Conservation (phyloP, 2,797 vertebrate genomes). For the Brachyrhaphis roseni region DNA sequence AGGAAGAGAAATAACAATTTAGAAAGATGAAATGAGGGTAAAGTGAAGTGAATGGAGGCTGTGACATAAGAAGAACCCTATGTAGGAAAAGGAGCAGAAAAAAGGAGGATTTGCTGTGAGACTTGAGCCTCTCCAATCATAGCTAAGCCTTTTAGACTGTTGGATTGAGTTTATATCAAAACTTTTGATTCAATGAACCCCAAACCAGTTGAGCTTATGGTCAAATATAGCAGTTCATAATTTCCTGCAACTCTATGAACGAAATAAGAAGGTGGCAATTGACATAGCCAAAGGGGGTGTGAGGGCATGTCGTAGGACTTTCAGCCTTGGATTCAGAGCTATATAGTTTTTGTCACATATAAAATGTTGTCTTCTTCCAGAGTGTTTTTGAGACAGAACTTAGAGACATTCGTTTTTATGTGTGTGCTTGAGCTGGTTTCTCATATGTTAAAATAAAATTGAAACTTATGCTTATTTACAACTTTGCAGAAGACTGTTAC, state of each 20-base stretch:
- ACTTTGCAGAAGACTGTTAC: neutral
- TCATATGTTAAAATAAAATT: conserved; percentile 1
- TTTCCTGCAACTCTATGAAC: conserved; percentile 34
- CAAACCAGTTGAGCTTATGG: conserved; percentile 14
- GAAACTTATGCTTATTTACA: neutral
- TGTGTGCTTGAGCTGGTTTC: neutral
- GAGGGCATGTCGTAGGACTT: conserved; percentile 20
- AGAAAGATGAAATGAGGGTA: conserved; percentile 16
- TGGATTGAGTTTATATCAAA: conserved; percentile 47
- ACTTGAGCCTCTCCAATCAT: conserved; percentile 62
- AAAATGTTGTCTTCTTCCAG: neutral
- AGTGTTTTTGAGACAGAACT: neutral
- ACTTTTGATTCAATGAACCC: conserved; percentile 50
- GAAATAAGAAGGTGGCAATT: conserved; percentile 30
- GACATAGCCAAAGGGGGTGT: neutral
- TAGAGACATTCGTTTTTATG: neutral
- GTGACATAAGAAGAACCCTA: conserved; percentile 34
- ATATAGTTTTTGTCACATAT: conserved; percentile 4
- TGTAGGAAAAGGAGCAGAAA: conserved; percentile 44
- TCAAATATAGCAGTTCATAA: conserved; percentile 3
- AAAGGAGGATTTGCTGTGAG: conserved; percentile 60
- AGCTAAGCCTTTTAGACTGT: conserved; percentile 46
- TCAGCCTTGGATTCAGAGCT: conserved; percentile 13
- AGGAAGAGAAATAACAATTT: conserved; percentile 21
- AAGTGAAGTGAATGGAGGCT: conserved; percentile 42